Evolutionary conservation across 2,888 invertebrate genomes (phyloP), one percentile per base, ranked within the genome.

Genomic region (Macropis europaea): DNA sequence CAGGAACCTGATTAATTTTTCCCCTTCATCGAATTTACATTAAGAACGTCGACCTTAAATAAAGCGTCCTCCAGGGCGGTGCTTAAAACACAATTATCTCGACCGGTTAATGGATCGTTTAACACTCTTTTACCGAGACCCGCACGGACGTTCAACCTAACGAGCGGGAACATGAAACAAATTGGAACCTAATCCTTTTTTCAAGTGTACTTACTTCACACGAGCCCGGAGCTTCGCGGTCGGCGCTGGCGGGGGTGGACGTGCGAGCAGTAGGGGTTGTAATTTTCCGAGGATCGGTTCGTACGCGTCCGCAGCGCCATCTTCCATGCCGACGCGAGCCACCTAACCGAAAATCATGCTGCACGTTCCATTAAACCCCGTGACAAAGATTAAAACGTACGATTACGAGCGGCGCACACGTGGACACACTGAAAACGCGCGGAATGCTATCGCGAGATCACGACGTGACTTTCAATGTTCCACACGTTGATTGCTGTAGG

Each of bases 361-460:
- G 24, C 28, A 53, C 52, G 54, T 68, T 57, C 63, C 68, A 56
- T 68, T 72, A 74, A 72, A 68, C 53, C 30, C 32, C 36, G 38
- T 43, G 59, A 53, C 50, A 47, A 48, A 57, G 68, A 78, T 76
- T 72, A 75, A 77, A 78, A 72, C 42, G 56, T 66, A 71, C 50
- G 70, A 48, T 66, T 32, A 57, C 38, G 36, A 34, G 26, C 34
- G 28, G 24, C 32, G 19, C 1, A n/a, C 36, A 2, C 9, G 6
- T n/a, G 6, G 11, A 36, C 32, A 15, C 9, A 28, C 22, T n/a
- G n/a, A n/a, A 36, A 32, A 45, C 15, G 26, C 28, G 13, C 15
- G 40, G 19, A 13, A 17, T 24, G 5, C 3, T n/a, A 38, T 48
- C 40, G 32, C 22, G 11, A 3, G 15, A 13, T 24, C 42, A 32